Evolutionary conservation across 1,140 invertebrate species (phyloP).

Genomic region (Cyclargus thomasi): DNA sequence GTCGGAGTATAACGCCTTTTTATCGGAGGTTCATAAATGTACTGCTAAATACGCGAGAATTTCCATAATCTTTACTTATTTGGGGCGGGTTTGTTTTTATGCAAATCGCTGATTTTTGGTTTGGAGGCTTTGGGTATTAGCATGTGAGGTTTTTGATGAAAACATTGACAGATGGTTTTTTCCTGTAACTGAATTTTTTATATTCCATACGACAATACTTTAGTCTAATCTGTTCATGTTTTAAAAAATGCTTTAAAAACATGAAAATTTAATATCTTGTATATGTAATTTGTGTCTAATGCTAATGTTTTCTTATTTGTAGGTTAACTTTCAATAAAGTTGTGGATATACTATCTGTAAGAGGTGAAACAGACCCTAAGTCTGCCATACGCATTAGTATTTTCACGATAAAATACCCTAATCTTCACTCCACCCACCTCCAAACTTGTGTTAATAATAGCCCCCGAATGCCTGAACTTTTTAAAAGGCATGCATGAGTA

Average conservation of each 20-base stretch:
- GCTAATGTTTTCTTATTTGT: no score
- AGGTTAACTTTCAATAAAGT: no score
- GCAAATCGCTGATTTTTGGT: conserved; percentile 1
- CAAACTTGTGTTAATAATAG: neutral
- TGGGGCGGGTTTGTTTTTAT: neutral
- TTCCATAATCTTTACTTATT: conserved; percentile 3
- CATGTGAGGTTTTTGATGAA: neutral
- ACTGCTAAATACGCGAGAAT: neutral
- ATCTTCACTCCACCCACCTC: no score
- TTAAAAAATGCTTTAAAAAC: no score
- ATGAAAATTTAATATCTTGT: no score
- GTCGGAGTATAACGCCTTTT: conserved; percentile 73
- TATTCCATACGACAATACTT: neutral
- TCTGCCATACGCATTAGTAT: no score
- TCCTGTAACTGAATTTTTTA: neutral
- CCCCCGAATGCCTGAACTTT: neutral
- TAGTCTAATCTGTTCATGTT: no score
- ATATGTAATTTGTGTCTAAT: no score
- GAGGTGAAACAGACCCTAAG: no score
- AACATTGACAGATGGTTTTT: neutral
- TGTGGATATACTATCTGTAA: no score
- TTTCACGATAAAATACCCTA: no score
- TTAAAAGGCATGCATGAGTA: conserved; percentile 19
- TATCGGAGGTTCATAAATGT: conserved; percentile 36
- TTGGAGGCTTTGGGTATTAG: neutral